phyloP scores from a whole-genome alignment of 2,888 invertebrate species.

The Deilephila porcellus region DNA sequence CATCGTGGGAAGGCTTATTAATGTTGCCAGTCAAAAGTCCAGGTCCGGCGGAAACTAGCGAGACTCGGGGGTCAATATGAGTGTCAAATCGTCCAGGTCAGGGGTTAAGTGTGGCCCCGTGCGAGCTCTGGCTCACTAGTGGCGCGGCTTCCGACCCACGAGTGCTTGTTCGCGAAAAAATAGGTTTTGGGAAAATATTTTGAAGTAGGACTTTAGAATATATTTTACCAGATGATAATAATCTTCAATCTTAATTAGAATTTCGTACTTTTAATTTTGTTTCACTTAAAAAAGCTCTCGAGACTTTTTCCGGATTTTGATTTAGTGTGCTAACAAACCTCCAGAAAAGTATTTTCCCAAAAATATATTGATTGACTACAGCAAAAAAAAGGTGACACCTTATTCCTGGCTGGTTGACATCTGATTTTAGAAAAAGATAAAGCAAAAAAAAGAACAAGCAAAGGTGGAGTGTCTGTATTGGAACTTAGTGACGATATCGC shows the following conservation, averaged over 20 bases:
- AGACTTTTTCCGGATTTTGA: too few relatives aligned
- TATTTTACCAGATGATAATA: too few relatives aligned
- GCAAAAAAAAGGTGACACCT: background rate
- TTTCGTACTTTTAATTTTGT: too few relatives aligned
- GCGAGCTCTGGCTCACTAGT: slow-evolving; percentile 42
- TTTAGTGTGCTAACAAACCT: too few relatives aligned
- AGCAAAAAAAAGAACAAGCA: slow-evolving; percentile 30
- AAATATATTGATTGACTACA: background rate
- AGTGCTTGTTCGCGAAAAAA: slow-evolving; percentile 11
- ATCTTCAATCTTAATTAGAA: too few relatives aligned
- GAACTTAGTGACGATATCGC: slow-evolving; percentile 64
- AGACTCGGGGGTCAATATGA: slow-evolving; percentile 62
- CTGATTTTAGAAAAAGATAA: slow-evolving; percentile 5
- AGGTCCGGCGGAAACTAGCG: slow-evolving; percentile 11
- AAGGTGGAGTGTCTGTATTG: slow-evolving; percentile 69
- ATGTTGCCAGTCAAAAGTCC: background rate
- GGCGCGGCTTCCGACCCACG: slow-evolving; percentile 36
- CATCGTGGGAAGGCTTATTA: background rate
- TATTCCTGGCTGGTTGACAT: background rate
- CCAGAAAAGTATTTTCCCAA: background rate
- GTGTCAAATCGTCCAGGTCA: slow-evolving; percentile 67
- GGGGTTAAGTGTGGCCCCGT: slow-evolving; percentile 62
- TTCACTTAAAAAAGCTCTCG: too few relatives aligned
- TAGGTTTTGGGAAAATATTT: background rate
- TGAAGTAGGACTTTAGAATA: too few relatives aligned